A percentile compares a stretch with the other conserved stretches of the same genome.
phyloP scores from a whole-genome alignment of 2,797 vertebrate genomes.

The Chiroxiphia lanceolata region DNA sequence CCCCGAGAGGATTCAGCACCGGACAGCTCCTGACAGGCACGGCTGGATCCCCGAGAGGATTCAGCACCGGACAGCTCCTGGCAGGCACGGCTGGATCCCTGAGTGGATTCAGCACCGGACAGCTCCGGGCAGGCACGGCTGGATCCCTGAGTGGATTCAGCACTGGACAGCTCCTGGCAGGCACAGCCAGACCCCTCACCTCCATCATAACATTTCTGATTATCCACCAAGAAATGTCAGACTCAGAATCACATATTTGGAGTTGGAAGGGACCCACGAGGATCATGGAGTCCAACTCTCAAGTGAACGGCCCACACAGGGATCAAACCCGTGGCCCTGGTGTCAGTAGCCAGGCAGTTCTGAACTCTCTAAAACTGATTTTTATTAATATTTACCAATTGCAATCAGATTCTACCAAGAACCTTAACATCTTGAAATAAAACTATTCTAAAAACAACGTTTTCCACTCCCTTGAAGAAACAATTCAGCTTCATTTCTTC shows the following conservation, averaged over 20 bases:
- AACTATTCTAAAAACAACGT: background rate
- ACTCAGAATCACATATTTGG: too few species aligned
- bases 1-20: background rate
- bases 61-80: background rate
- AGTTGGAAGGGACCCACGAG: too few species aligned
- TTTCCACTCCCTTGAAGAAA: background rate
- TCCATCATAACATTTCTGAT: too few species aligned
- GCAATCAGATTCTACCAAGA: background rate
- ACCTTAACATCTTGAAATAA: background rate
- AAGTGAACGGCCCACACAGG: background rate
- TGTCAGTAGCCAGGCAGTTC: background rate
- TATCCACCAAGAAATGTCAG: too few species aligned
- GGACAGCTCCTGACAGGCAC: background rate
- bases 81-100: fast-evolving
- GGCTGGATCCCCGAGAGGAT: fast-evolving
- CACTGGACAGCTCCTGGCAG: background rate
- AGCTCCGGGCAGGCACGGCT: background rate
- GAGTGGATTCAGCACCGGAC: background rate
- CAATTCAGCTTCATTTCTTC: background rate
- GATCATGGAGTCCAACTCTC: too few species aligned
- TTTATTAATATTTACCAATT: background rate
- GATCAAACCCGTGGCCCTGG: background rate
- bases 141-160: background rate
- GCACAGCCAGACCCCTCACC: too few species aligned
- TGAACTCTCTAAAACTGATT: background rate